Evolutionary conservation across 2,888 invertebrate genomes (phyloP).

Genomic region (Bedellia somnulentella): DNA sequence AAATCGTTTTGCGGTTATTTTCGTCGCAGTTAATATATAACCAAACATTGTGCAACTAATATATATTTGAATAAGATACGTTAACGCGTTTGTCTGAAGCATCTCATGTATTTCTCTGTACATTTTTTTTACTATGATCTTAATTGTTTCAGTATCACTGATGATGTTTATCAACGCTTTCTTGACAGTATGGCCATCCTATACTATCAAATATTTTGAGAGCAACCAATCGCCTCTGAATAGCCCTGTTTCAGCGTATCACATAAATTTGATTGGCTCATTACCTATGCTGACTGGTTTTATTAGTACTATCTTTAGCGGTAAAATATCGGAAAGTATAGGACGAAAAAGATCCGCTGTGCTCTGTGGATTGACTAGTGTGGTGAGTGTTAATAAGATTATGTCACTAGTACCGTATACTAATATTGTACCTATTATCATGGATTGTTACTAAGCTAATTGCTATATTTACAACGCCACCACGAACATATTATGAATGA

Average conservation of each 20-base stretch:
- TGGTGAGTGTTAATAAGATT: no score
- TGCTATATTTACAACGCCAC: not conserved
- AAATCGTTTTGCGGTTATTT: no score
- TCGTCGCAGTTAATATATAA: no score
- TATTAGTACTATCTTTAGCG: not conserved
- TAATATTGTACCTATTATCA: no score
- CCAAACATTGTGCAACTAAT: no score
- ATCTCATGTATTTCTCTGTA: no score
- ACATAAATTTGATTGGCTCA: not conserved
- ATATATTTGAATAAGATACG: no score
- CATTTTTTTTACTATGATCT: no score
- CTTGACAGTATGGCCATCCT: not conserved
- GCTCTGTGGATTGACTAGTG: not conserved
- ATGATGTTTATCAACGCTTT: no score
- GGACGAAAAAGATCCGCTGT: conserved; percentile 1
- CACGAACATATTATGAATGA: not conserved
- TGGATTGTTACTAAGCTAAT: not conserved
- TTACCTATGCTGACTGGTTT: conserved; percentile 1
- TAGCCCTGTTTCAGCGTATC: not conserved
- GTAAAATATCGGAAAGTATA: not conserved
- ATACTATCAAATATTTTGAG: not conserved
- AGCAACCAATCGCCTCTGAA: not conserved
- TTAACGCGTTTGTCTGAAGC: no score
- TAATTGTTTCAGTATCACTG: no score
- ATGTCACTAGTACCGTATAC: no score